phyloP scores from a whole-genome alignment of 2,888 invertebrate species.

The Alentia gelatinosa region DNA sequence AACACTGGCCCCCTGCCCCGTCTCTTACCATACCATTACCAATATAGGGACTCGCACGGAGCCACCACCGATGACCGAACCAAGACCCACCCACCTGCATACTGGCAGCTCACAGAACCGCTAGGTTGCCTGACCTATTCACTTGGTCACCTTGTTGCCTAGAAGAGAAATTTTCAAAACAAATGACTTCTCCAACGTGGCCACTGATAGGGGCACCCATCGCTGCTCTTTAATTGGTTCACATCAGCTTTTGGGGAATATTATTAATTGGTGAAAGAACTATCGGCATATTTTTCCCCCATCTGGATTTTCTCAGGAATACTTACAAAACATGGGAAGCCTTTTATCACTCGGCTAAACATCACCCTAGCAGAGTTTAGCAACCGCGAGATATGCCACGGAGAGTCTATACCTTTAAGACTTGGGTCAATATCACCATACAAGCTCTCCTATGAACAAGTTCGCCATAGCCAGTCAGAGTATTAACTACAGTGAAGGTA shows the following conservation, averaged over 20 bases:
- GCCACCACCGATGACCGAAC: neutral
- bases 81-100: neutral
- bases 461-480: neutral
- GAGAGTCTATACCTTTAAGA: neutral
- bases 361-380: neutral
- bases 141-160: conserved; percentile 46
- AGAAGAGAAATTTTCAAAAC: conserved; percentile 49
- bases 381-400: neutral
- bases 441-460: neutral
- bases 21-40: neutral
- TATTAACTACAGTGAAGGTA: no score
- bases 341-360: neutral
- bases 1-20: neutral
- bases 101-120: neutral
- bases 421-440: neutral
- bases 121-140: conserved; percentile 5
- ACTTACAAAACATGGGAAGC: neutral
- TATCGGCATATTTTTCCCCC: neutral
- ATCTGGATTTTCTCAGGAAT: neutral
- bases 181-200: conserved; percentile 17
- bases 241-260: neutral
- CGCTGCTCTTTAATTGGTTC: neutral
- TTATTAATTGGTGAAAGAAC: neutral
- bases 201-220: neutral
- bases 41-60: neutral